Base-by-base conservation (phyloP, 1,140 invertebrate genomes). In the Temnothorax longispinosus region DNA sequence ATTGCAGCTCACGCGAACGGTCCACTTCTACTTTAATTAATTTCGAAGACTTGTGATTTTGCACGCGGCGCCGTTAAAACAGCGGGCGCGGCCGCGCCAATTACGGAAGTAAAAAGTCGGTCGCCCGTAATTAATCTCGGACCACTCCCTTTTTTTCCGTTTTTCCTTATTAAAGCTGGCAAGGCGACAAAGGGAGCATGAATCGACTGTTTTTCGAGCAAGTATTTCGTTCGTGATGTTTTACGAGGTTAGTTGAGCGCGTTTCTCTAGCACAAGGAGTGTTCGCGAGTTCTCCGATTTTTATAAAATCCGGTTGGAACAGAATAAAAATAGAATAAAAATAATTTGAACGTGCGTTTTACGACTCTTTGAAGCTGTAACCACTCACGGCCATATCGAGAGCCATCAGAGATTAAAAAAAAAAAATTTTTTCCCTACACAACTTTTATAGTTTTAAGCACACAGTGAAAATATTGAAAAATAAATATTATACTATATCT, bases 61-160 rank as follows among this genome's bases (percentile, higher is more conserved):
- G 54, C 80, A 74, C 52, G 41, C 41, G 80, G 80, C 54, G 69
- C 69, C 44, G 69, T 84, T 84, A 75, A 84, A 75, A 84, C 41
- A 60, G 69, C 41, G 41, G n/a, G 54, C 41, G 27, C 67, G 67
- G 38, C 69, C 54, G 44, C 41, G 80, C 69, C 80, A 84, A 84
- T 84, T 84, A 72, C 69, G 54, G 13, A 60, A 47, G 54, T 84
- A 74, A 74, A 84, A 84, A 74, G 80, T 84, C 80, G 69, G 69
- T 84, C 54, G 54, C 32, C 13, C 44, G 80, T 84, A 84, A 84
- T 84, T 84, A 84, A 84, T 84, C 69, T 84, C 80, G 27, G 54
- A 21, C 27, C 5, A 54, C 54, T 47, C 11, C n/a, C 38, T 21
- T 71, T 75, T 84, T 84, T 82, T 84, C 69, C 54, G 8, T 52